Conservation (phyloP, 2,797 vertebrate species). For the Erethizon dorsatum region DNA sequence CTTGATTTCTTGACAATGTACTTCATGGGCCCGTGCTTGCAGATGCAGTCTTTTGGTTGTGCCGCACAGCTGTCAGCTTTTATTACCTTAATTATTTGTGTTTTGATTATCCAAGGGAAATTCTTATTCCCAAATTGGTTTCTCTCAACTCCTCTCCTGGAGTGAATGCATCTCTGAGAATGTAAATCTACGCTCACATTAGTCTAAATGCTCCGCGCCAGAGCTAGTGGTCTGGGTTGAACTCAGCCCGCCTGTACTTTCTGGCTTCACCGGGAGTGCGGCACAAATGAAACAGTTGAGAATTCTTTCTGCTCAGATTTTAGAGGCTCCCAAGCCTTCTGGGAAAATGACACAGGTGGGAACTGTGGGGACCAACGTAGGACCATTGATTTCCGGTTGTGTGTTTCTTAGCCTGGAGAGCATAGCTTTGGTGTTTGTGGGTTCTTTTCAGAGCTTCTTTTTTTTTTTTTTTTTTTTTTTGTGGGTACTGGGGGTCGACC, state of each 20-base stretch:
- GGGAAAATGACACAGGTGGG: neutral
- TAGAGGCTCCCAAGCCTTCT: neutral
- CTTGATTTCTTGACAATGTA: neutral
- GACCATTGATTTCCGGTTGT: neutral
- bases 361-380: neutral
- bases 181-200: neutral
- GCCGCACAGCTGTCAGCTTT: neutral
- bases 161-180: neutral
- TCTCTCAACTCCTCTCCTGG: neutral
- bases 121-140: slow-evolving; percentile 20
- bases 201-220: neutral
- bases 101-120: slow-evolving; percentile 63
- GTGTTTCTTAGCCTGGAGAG: neutral
- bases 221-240: neutral
- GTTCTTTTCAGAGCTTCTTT: neutral
- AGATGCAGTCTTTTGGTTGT: neutral
- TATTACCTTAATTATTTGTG: slow-evolving; percentile 56
- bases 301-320: neutral
- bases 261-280: neutral
- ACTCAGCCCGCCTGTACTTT: neutral
- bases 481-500: no score
- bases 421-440: fast-evolving
- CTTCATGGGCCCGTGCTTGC: neutral
- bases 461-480: no score
- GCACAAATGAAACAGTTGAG: neutral